Conservation (phyloP, 1,140 invertebrate species). For the Bombus huntii region DNA sequence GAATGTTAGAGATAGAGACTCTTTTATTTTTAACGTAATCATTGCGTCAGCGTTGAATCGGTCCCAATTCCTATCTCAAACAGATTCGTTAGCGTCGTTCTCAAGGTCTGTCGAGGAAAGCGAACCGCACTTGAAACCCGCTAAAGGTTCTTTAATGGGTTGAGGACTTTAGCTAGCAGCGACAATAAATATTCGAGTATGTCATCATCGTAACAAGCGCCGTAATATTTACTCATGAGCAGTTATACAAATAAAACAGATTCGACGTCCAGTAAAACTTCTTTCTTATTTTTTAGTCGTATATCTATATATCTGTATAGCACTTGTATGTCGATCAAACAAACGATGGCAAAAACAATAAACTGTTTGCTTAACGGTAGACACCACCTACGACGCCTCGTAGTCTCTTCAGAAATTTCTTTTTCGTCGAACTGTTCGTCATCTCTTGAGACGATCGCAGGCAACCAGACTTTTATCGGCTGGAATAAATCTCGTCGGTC, state of each 20-base stretch:
- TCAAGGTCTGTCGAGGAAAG: background rate
- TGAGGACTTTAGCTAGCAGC: background rate
- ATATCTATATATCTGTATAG: background rate
- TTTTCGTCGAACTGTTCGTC: background rate
- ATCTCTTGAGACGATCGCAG: constrained; percentile 11
- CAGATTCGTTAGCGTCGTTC: background rate
- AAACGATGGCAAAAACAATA: constrained; percentile 40
- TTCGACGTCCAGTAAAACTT: background rate
- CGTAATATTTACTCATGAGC: background rate
- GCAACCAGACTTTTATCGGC: constrained; percentile 14
- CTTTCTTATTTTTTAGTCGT: background rate
- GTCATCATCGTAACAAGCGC: background rate
- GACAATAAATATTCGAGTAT: background rate
- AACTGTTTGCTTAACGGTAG: constrained; percentile 16
- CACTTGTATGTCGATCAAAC: constrained; percentile 10
- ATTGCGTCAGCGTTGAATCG: background rate
- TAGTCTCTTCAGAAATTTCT: background rate
- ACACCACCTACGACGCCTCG: background rate
- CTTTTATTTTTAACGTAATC: background rate
- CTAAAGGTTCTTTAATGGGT: background rate
- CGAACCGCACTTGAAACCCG: background rate
- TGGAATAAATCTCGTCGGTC: constrained; percentile 35
- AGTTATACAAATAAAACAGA: background rate
- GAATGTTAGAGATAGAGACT: background rate
- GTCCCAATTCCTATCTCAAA: background rate